Evolutionary conservation across 2,797 vertebrate genomes (phyloP).

Genomic region (Pelodytes ibericus): DNA sequence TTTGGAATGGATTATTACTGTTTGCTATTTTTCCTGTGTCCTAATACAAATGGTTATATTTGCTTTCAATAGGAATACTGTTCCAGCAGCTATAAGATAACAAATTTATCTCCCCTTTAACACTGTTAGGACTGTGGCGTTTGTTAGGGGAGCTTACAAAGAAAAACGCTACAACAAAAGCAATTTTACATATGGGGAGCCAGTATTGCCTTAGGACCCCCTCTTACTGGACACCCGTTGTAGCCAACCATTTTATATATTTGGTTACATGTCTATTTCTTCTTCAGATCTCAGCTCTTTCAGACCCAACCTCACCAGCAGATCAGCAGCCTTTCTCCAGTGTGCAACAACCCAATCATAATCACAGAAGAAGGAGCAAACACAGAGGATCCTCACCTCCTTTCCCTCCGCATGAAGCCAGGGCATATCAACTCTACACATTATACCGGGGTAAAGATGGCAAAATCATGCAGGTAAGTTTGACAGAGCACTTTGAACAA

Average conservation of each 20-base stretch:
- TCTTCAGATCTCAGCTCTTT: slow-evolving; percentile 80
- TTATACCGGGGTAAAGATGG: slow-evolving; percentile 91
- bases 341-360: slow-evolving; percentile 62
- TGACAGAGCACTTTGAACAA: not conserved
- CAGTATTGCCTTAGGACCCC: too few relatives aligned
- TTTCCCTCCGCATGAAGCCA: slow-evolving; percentile 83
- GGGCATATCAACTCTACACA: slow-evolving; percentile 95
- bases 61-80: not conserved
- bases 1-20: not conserved
- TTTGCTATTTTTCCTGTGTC: not conserved
- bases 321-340: slow-evolving; percentile 72
- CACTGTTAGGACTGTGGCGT: too few relatives aligned
- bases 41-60: not conserved
- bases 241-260: not conserved
- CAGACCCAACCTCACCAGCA: slow-evolving; percentile 80
- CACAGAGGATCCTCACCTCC: slow-evolving; percentile 71
- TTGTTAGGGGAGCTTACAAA: too few relatives aligned
- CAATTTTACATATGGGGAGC: too few relatives aligned
- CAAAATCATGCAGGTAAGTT: slow-evolving; percentile 92
- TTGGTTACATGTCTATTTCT: not conserved
- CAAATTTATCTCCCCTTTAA: too few relatives aligned
- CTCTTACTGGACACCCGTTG: too few relatives aligned
- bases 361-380: slow-evolving; percentile 73
- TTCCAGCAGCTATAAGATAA: not conserved
- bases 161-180: too few relatives aligned